A percentile compares a stretch with the other conserved stretches of the same genome.
Conservation (phyloP, 2,797 vertebrate genomes). For the Pyrocephalus nanus region DNA sequence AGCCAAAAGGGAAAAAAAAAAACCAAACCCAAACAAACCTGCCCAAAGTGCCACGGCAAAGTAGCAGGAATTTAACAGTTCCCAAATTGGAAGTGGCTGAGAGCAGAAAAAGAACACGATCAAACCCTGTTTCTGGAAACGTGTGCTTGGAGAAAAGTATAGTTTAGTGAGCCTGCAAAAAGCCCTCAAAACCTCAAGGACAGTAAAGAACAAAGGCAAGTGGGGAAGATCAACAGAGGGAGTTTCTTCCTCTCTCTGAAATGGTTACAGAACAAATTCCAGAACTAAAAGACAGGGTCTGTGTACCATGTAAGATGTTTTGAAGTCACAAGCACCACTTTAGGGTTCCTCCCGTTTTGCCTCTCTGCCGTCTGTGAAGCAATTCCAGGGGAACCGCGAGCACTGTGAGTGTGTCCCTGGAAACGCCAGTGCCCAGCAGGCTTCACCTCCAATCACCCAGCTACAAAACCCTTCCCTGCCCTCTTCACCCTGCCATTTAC, state of each 20-base stretch:
- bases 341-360: background rate
- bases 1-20: background rate
- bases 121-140: background rate
- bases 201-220: background rate
- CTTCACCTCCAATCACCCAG: background rate
- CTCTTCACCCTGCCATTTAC: background rate
- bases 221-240: background rate
- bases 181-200: background rate
- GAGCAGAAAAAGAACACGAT: background rate
- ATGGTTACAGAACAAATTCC: background rate
- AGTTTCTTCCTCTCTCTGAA: background rate
- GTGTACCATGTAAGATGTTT: background rate
- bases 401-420: background rate
- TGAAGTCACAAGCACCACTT: background rate
- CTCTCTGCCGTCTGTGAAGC: background rate
- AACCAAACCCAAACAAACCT: background rate
- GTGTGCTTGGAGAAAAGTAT: background rate
- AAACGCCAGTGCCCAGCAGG: background rate
- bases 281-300: background rate
- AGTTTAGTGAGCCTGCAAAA: background rate
- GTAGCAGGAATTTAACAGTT: background rate
- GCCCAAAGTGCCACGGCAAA: background rate
- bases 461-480: background rate
- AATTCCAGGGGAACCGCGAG: background rate
- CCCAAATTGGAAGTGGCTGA: background rate